Conservation (phyloP, 2,888 invertebrate genomes). For the Ophion ellenae region DNA sequence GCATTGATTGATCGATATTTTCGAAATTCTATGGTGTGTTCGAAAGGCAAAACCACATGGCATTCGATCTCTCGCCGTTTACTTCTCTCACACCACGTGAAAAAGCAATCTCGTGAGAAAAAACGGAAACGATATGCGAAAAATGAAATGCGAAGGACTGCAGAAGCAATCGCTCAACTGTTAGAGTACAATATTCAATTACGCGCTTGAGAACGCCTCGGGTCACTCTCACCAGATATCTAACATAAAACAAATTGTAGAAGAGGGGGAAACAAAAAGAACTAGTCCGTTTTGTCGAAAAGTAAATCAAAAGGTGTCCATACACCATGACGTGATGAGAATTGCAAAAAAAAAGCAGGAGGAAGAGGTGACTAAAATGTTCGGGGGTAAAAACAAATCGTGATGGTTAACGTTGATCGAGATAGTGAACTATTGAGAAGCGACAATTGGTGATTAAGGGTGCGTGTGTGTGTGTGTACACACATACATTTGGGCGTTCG, state of each 20-base stretch:
- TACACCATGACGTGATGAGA: not conserved
- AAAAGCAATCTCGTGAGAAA: not conserved
- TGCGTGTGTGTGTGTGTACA: not conserved
- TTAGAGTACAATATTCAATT: not conserved
- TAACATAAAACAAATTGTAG: not conserved
- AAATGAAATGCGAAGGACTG: not conserved
- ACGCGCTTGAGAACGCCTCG: not conserved
- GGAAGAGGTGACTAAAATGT: not conserved
- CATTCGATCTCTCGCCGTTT: not conserved
- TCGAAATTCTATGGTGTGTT: too few relatives aligned
- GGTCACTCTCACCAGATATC: conserved; percentile 12
- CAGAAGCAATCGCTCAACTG: not conserved
- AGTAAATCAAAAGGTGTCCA: not conserved
- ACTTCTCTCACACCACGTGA: not conserved
- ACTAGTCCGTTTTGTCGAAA: not conserved
- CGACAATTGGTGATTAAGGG: conserved; percentile 4
- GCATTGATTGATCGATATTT: too few relatives aligned
- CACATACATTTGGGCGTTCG: not conserved
- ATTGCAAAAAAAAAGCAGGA: conserved; percentile 19
- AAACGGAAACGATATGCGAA: too few relatives aligned
- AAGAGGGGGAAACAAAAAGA: not conserved
- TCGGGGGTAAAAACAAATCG: conserved; percentile 7
- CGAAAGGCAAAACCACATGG: not conserved
- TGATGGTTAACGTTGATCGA: not conserved
- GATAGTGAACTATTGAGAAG: conserved; percentile 21